Evolutionary conservation across 1,140 invertebrate genomes (phyloP).

Genomic region (Trichonephila inaurata): DNA sequence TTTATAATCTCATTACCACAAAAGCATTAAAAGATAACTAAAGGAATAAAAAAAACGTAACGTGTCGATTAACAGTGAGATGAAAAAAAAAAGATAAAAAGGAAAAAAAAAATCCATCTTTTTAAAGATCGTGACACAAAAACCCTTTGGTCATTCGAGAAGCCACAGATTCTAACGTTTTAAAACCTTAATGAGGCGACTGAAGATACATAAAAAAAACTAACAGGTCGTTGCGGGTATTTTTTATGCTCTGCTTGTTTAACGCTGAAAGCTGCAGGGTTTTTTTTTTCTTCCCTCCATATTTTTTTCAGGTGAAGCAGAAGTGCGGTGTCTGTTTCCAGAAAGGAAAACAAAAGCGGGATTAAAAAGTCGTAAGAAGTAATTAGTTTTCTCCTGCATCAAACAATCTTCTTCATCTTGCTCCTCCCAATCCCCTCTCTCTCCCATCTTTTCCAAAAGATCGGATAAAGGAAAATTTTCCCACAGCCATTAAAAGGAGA

Average conservation of each 20-base stretch:
- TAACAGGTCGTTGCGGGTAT: slow-evolving; percentile 66
- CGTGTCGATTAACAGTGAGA: slow-evolving; percentile 51
- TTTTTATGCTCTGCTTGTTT: slow-evolving; percentile 72
- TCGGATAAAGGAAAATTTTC: slow-evolving; percentile 69
- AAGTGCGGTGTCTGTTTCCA: slow-evolving; percentile 70
- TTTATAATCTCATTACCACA: slow-evolving; percentile 75
- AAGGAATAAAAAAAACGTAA: slow-evolving; percentile 37
- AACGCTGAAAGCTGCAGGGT: slow-evolving; percentile 42
- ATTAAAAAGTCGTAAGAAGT: slow-evolving; percentile 76
- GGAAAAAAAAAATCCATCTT: slow-evolving; percentile 27
- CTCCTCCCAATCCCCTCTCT: neutral
- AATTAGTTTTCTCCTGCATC: slow-evolving; percentile 74
- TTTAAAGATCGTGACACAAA: slow-evolving; percentile 72
- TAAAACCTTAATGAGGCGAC: slow-evolving; percentile 75
- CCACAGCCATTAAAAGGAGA: slow-evolving; percentile 74
- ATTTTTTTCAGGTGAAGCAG: slow-evolving; percentile 56
- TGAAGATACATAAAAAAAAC: slow-evolving; percentile 71
- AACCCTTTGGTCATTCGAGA: slow-evolving; percentile 73
- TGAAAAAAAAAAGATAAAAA: neutral
- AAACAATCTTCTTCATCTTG: slow-evolving; percentile 68
- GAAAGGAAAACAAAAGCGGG: slow-evolving; percentile 72
- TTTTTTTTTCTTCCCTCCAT: slow-evolving; percentile 37
- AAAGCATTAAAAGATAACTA: slow-evolving; percentile 67
- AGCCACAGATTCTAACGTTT: slow-evolving; percentile 71
- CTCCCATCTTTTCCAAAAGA: slow-evolving; percentile 36